Conservation (phyloP, 1,140 invertebrate species). For the Xylocopa sonorina region DNA sequence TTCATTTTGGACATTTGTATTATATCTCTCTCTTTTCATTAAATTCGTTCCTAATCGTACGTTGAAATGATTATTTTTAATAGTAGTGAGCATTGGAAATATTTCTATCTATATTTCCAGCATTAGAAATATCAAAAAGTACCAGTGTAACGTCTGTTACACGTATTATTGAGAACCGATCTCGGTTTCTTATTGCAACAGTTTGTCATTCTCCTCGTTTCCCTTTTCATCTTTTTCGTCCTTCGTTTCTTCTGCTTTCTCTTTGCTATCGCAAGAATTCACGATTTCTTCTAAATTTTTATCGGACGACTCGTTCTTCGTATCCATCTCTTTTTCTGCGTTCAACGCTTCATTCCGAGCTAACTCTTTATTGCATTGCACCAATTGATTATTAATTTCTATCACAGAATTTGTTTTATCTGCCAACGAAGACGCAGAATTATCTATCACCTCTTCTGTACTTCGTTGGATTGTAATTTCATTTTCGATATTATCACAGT, state of each 20-base stretch:
- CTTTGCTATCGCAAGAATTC: conserved; percentile 9
- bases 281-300: conserved; percentile 13
- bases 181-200: conserved; percentile 15
- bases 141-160: conserved; percentile 5
- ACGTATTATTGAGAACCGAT: conserved; percentile 10
- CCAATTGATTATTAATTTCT: conserved; percentile 41
- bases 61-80: neutral
- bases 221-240: neutral
- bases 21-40: neutral
- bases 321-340: conserved; percentile 11
- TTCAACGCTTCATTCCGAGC: neutral
- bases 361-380: conserved; percentile 10
- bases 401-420: conserved; percentile 36
- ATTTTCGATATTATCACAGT: conserved; percentile 50
- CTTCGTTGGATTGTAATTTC: conserved; percentile 36
- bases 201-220: neutral
- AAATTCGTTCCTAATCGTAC: conserved; percentile 11
- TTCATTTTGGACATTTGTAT: neutral
- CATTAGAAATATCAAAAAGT: conserved; percentile 19
- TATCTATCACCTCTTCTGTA: conserved; percentile 15
- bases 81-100: neutral
- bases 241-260: conserved; percentile 16
- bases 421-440: conserved; percentile 13
- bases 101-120: too few species aligned
- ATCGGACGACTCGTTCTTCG: neutral